phyloP scores from a whole-genome alignment of 2,113 vertebrate genomes.

The Lepus europaeus region DNA sequence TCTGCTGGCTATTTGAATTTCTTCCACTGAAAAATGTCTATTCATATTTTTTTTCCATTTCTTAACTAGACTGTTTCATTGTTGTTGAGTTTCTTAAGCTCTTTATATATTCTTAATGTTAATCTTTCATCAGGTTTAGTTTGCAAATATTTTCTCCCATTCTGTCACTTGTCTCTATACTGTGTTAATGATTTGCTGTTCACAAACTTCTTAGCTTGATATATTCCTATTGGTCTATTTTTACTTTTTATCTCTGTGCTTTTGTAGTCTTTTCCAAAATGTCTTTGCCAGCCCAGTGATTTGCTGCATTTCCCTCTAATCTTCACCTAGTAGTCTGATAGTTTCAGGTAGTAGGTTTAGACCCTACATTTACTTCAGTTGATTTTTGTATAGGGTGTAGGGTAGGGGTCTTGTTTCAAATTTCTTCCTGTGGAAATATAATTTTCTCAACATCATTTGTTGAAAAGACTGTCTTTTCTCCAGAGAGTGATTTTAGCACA shows the following conservation, averaged over 20 bases:
- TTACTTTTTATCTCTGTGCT: neutral
- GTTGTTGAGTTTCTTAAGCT: neutral
- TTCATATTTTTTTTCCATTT: neutral
- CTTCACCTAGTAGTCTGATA: neutral
- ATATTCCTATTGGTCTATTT: neutral
- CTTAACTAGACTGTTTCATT: neutral
- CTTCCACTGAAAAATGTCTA: neutral
- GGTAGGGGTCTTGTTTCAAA: neutral
- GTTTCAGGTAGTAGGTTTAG: neutral
- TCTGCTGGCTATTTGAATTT: neutral
- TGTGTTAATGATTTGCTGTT: neutral
- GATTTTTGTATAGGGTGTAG: neutral
- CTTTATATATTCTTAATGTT: neutral
- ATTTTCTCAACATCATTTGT: neutral
- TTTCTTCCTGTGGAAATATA: neutral
- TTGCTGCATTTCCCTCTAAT: neutral
- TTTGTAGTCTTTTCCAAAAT: neutral
- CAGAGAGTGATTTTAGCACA: neutral
- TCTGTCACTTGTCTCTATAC: neutral
- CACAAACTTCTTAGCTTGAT: neutral
- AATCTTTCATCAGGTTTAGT: neutral
- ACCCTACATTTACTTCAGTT: neutral
- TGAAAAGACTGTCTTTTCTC: neutral
- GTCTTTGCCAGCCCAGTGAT: neutral
- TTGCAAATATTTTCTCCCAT: neutral